Conservation (phyloP, 2,888 invertebrate genomes). For the Agrochola lychnidis region DNA sequence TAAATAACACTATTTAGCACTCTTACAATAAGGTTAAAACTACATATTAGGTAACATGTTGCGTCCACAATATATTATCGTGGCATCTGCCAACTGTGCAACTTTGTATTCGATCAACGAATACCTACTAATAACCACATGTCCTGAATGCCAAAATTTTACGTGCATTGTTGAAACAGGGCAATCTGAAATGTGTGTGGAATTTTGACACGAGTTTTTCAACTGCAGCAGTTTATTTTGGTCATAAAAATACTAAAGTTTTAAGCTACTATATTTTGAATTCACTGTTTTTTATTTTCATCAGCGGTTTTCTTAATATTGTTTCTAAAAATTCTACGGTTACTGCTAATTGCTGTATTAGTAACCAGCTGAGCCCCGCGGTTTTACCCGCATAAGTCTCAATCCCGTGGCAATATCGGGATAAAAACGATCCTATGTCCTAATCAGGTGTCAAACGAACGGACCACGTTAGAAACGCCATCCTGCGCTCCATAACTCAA, state of each 20-base stretch:
- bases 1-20: conserved; percentile 38
- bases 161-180: conserved; percentile 23
- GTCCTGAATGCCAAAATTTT: conserved; percentile 64
- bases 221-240: conserved; percentile 12
- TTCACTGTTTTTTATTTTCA: not conserved
- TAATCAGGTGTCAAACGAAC: no score
- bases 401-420: no score
- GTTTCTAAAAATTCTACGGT: not conserved
- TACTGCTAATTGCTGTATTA: not conserved
- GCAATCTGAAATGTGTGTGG: conserved; percentile 3
- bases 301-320: not conserved
- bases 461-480: no score
- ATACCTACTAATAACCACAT: conserved; percentile 68
- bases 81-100: conserved; percentile 69
- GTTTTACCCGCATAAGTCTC: no score
- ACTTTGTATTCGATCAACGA: conserved; percentile 58
- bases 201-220: conserved; percentile 14
- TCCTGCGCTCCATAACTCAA: no score
- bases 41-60: conserved; percentile 71
- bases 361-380: no score
- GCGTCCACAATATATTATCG: conserved; percentile 64
- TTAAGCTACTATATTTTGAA: not conserved
- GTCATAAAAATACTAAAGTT: no score
- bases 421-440: no score
- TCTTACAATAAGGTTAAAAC: conserved; percentile 4